Evolutionary conservation across 1,140 invertebrate species (phyloP).

Genomic region (Mycetomoellerius zeteki): DNA sequence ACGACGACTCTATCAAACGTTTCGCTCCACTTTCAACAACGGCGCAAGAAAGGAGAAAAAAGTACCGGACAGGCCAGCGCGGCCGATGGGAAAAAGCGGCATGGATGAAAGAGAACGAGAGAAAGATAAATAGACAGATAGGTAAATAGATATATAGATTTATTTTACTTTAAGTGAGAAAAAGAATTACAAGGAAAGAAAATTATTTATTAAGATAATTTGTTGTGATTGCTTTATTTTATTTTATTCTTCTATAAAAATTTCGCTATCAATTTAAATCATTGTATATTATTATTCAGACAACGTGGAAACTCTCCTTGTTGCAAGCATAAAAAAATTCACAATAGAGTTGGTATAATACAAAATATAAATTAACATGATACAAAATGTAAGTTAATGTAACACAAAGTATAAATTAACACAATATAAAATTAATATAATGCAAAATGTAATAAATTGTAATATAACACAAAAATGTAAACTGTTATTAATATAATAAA

Average conservation of each 20-base stretch:
- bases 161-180: neutral
- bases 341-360: neutral
- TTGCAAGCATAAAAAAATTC: neutral
- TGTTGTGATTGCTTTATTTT: neutral
- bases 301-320: neutral
- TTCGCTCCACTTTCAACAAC: conserved; percentile 50
- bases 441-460: too few species aligned
- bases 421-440: neutral
- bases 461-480: too few species aligned
- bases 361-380: too few species aligned
- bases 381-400: too few species aligned
- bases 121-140: conserved; percentile 42
- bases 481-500: too few species aligned
- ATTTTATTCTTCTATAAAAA: neutral
- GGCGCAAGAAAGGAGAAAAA: conserved; percentile 48
- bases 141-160: conserved; percentile 46
- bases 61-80: conserved; percentile 51
- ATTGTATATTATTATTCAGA: neutral
- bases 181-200: neutral
- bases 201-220: conserved; percentile 30
- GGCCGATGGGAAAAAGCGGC: conserved; percentile 56
- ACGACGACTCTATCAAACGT: conserved; percentile 54
- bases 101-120: conserved; percentile 19
- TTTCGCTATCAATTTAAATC: neutral
- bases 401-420: too few species aligned